Evolutionary conservation across 1,140 invertebrate species (phyloP), one percentile per base, ranked within the genome.

Genomic region (Anastatus disparis): DNA sequence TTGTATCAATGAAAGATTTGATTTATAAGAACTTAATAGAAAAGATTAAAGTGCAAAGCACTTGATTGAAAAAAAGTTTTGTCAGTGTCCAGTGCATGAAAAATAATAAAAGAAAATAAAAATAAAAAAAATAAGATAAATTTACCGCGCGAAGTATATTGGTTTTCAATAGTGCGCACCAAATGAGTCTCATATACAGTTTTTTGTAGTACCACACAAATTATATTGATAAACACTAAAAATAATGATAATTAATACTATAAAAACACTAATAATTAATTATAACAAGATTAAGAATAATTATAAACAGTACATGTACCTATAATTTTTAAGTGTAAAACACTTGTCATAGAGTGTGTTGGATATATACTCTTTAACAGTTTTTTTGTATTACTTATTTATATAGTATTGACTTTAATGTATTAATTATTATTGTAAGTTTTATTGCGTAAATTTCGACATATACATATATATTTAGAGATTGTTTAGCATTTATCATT

Each of bases 301-400:
- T 62, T 61, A 61, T 69, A 70, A 44, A 70, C 31, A 52, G 9
- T 70, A 35, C n/a, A 40, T 62, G 48, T 62, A n/a, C n/a, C n/a
- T n/a, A 63, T 70, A 56, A 63, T 63, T 70, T 69, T 62, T 70
- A 55, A 70, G 26, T 63, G 50, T 70, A 46, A 42, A 62, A 46
- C 38, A 17, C 62, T 42, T 46, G 29, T 59, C 55, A 50, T 55
- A 62, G 35, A 48, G 59, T 40, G 31, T 68, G 56, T 50, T 13
- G 13, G 50, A 62, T 70, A 69, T 38, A 46, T 22, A 40, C 46
- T 69, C 3, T 55, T 62, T 70, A 20, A 48, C n/a, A n/a, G n/a
- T n/a, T 55, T 62, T 66, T 44, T 70, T 70, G 31, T 50, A 68
- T 35, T 38, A 35, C 53, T 48, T 42, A 24, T 42, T 61, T 69